Evolutionary conservation across 2,888 invertebrate genomes (phyloP).

Genomic region (Dolichopus griseipennis): DNA sequence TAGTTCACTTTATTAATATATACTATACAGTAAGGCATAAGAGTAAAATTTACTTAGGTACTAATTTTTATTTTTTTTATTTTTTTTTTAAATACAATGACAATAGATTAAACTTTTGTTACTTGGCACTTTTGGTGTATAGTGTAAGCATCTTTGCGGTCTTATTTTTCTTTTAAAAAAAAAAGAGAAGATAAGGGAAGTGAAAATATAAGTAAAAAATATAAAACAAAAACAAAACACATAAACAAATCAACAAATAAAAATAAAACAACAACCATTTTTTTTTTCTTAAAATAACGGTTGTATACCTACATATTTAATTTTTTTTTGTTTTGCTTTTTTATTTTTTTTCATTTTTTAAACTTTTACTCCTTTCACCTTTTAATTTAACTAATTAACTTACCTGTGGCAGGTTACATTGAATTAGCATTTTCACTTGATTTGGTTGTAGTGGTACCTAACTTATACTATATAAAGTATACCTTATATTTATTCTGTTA

Average conservation of each 20-base stretch:
- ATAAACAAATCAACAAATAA: background rate
- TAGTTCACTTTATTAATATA: too few species aligned
- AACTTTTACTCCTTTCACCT: conserved; percentile 7
- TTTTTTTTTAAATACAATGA: too few species aligned
- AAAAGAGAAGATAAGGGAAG: background rate
- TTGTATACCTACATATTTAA: background rate
- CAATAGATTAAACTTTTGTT: too few species aligned
- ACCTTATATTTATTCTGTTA: background rate
- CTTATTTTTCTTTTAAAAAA: background rate
- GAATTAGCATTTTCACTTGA: conserved; percentile 19
- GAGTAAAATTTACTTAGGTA: too few species aligned
- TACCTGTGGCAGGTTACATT: conserved; percentile 19
- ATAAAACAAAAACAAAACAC: background rate
- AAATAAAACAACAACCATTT: background rate
- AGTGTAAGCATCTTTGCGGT: background rate
- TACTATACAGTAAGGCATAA: too few species aligned
- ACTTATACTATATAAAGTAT: too few species aligned
- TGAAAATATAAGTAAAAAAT: too few species aligned
- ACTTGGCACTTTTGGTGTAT: too few species aligned
- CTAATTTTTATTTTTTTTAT: too few species aligned
- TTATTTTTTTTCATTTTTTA: background rate
- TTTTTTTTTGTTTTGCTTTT: background rate
- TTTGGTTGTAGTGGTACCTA: conserved; percentile 11
- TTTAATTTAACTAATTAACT: conserved; percentile 18
- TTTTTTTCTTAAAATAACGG: background rate